Evolutionary conservation across 2,797 vertebrate genomes (phyloP), one percentile per base, ranked within the genome.

Genomic region (Tauraco hartlaubi): DNA sequence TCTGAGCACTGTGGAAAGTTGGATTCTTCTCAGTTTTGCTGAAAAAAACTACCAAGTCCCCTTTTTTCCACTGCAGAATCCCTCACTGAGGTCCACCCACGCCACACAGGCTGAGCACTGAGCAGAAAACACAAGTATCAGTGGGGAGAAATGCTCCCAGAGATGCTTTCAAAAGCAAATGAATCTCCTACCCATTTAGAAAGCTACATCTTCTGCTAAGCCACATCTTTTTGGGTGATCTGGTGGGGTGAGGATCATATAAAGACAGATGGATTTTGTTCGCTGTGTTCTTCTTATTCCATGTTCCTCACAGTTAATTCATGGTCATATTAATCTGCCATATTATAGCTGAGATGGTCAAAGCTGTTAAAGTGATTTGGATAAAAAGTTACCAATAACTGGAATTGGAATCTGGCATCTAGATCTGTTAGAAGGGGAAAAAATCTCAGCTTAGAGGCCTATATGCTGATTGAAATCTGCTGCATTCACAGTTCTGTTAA

Each of bases 301-400:
- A 17, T 48, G 74, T 51, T 55, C 28, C 73, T 90, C 62, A 66
- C 43, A 81, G 43, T 59, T 84, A 88, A 83, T 66, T 88, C 4
- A 0, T n/a, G 25, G 18, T 14, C 48, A 11, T 52, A 86, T 85
- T 84, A 72, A 81, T 72, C 58, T 86, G 39, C 28, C 31, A 44
- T 56, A 29, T 74, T 91, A 92, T 0, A 85, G 48, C 33, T 2
- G 8, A 92, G 76, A 81, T 41, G 66, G 69, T 75, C 73, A 88
- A 94, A 95, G 69, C 94, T 90, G 87, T 68, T 91, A 81, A 84
- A 94, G 62, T 29, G 86, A 95, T 92, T 94, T 92, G 69, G 46
- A 86, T 66, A 46, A 89, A 74, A 91, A 63, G 41, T 55, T 67
- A 92, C 82, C 62, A 94, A 86, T 83, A 94, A 64, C 69, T 92